Conservation (phyloP, 92 coral and sea anemone genomes). For the Actinernus sp. region DNA sequence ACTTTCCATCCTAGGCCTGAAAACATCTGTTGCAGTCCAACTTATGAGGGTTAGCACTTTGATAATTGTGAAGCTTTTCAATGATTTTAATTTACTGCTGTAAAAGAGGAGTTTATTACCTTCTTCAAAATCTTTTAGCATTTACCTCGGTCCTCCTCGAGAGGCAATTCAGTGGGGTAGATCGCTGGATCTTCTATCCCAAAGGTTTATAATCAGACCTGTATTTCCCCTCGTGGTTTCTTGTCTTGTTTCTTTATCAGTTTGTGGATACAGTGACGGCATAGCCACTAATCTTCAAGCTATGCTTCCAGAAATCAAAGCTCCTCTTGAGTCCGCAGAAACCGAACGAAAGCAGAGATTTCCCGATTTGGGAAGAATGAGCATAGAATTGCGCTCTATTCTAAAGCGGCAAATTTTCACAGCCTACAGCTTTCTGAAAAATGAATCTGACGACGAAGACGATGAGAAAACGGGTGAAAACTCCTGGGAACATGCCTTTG, state of each 20-base stretch:
- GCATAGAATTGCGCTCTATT: slow-evolving; percentile 40
- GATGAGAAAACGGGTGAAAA: slow-evolving; percentile 39
- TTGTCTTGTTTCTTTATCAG: neutral
- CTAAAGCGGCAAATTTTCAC: slow-evolving; percentile 70
- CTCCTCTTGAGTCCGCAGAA: neutral
- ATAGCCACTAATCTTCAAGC: neutral
- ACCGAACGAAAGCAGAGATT: neutral
- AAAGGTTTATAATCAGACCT: neutral
- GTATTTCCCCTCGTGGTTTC: neutral
- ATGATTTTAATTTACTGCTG: neutral
- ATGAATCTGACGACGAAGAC: slow-evolving; percentile 69
- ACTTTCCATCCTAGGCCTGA: neutral
- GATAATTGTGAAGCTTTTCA: neutral
- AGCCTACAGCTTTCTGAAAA: slow-evolving; percentile 69
- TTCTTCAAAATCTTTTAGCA: neutral
- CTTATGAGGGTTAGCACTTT: neutral
- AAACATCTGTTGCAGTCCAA: neutral
- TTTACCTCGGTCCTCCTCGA: too few relatives aligned
- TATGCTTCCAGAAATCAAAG: neutral
- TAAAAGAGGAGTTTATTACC: neutral
- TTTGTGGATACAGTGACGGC: slow-evolving; percentile 19
- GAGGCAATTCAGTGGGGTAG: neutral
- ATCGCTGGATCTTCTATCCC: neutral
- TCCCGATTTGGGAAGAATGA: slow-evolving; percentile 22
- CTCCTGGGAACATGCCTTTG: slow-evolving; percentile 46